phyloP scores from a whole-genome alignment of 2,113 vertebrate genomes.

The Sinocyclocheilus maitianheensis region DNA sequence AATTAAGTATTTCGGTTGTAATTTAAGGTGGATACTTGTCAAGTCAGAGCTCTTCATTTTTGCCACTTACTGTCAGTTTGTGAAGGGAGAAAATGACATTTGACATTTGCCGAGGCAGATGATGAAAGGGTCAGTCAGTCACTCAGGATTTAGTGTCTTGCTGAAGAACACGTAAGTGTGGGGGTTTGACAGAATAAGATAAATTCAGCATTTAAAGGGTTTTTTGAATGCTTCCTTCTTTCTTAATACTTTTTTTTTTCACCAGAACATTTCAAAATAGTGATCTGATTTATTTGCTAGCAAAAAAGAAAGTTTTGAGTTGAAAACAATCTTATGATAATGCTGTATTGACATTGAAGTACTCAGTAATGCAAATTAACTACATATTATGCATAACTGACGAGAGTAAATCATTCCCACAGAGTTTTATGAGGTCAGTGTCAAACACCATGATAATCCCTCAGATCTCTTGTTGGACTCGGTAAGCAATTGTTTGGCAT shows the following conservation, averaged over 20 bases:
- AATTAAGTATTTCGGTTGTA: conserved; percentile 29
- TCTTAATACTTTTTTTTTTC: neutral
- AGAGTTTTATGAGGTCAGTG: neutral
- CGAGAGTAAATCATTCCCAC: neutral
- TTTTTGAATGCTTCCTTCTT: neutral
- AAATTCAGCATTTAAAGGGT: neutral
- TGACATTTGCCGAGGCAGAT: conserved; percentile 35
- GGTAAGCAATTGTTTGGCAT: neutral
- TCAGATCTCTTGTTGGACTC: conserved; percentile 13
- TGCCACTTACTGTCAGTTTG: conserved; percentile 30
- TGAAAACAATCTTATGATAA: neutral
- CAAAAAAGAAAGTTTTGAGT: neutral
- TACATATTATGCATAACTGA: neutral
- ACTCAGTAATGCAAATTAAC: neutral
- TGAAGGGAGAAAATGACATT: neutral
- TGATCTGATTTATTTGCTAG: neutral
- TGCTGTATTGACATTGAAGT: neutral
- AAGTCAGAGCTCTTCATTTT: conserved; percentile 18
- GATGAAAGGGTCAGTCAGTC: conserved; percentile 39
- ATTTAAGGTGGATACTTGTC: conserved; percentile 32
- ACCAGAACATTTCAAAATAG: neutral
- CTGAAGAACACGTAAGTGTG: neutral
- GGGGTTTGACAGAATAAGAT: conserved; percentile 6
- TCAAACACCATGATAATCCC: neutral
- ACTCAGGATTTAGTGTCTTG: conserved; percentile 4